phyloP scores from a whole-genome alignment of 2,113 vertebrate genomes.

The Osmerus eperlanus region DNA sequence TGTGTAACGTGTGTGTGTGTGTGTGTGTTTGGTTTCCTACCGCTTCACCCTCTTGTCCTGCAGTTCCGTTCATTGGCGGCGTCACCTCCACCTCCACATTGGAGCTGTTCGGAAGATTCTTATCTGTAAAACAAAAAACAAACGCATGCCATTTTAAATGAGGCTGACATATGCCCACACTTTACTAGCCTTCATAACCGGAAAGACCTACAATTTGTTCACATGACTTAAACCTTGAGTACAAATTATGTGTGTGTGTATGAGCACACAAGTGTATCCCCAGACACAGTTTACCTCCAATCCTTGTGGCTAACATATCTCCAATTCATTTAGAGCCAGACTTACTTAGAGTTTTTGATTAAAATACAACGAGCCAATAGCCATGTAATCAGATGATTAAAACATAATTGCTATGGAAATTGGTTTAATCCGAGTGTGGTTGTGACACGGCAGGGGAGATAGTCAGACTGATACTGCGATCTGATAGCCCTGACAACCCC shows the following conservation, averaged over 20 bases:
- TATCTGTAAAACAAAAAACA: conserved; percentile 69
- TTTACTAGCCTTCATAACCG: too few relatives aligned
- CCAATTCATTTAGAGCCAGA: conserved; percentile 35
- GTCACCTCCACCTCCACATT: conserved; percentile 93
- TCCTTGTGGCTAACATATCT: conserved; percentile 20
- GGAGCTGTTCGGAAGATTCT: conserved; percentile 86
- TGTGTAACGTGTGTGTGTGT: conserved; percentile 49
- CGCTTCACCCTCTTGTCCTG: conserved; percentile 84
- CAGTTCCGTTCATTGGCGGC: conserved; percentile 85
- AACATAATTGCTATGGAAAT: conserved; percentile 53
- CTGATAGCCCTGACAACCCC: conserved; percentile 12
- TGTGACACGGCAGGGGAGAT: conserved; percentile 44
- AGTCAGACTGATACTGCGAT: conserved; percentile 27
- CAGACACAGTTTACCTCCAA: too few relatives aligned
- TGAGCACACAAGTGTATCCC: background rate
- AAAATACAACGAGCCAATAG: conserved; percentile 52
- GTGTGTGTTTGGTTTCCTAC: conserved; percentile 71
- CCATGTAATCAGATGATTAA: conserved; percentile 56
- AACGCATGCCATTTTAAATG: background rate
- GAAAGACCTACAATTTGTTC: too few relatives aligned
- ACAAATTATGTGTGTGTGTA: background rate
- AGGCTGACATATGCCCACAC: background rate
- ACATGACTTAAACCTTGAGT: too few relatives aligned
- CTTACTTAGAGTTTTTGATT: conserved; percentile 47
- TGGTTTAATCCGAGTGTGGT: conserved; percentile 43